Evolutionary conservation across 2,888 invertebrate species (phyloP).

Genomic region (Hartigia nigra): DNA sequence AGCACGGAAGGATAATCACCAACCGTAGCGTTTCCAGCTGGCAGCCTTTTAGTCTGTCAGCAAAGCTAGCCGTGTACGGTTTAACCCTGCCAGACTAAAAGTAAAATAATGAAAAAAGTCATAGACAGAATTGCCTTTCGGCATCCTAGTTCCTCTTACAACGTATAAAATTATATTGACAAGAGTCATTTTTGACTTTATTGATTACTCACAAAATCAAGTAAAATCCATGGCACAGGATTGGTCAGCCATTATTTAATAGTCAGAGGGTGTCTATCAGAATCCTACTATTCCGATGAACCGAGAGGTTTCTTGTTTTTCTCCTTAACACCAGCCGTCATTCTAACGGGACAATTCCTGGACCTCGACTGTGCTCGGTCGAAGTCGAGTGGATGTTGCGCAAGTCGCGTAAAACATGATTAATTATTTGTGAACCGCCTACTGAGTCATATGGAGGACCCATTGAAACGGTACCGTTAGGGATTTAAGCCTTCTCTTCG

Average conservation of each 20-base stretch:
- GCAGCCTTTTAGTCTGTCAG: not conserved
- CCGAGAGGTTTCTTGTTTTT: not conserved
- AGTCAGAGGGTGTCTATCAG: not conserved
- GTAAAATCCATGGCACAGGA: not conserved
- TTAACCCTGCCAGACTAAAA: not conserved
- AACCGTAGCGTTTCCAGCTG: constrained; percentile 1
- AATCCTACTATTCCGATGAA: not conserved
- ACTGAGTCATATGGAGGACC: not conserved
- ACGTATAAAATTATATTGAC: not conserved
- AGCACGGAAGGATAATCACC: not conserved
- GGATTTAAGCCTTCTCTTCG: not conserved
- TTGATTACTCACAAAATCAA: not conserved
- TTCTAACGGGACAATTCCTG: not conserved
- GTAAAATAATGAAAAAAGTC: not conserved
- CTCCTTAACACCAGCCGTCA: not conserved
- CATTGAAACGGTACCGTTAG: not conserved
- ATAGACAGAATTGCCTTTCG: not conserved
- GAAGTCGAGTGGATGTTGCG: not conserved
- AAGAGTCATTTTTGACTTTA: not conserved
- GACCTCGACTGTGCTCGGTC: not conserved
- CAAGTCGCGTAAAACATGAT: constrained; percentile 5
- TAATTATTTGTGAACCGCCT: constrained; percentile 1
- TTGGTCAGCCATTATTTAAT: not conserved
- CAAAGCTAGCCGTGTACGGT: not conserved
- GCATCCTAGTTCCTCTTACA: not conserved